A percentile compares a stretch with the other conserved stretches of the same genome.
phyloP scores from a whole-genome alignment of 92 coral and sea anemone species.

The Galaxea fascicularis region DNA sequence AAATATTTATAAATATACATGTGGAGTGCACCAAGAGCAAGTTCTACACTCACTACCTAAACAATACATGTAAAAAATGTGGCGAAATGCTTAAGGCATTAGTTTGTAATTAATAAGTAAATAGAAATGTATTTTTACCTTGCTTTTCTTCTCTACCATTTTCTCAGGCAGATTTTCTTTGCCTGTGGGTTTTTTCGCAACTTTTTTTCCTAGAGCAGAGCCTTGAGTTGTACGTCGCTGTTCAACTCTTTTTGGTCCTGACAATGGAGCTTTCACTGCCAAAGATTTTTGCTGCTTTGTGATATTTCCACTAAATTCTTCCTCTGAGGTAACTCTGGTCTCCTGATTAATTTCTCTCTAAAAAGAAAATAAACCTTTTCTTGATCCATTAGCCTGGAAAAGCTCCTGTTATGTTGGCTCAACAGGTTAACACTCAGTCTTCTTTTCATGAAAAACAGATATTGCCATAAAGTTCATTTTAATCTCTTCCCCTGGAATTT shows the following conservation, averaged over 20 bases:
- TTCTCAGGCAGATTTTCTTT: constrained; percentile 79
- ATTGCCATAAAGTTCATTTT: no score
- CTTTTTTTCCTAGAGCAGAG: constrained; percentile 41
- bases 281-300: constrained; percentile 25
- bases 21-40: no score
- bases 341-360: constrained; percentile 84
- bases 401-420: no score
- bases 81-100: no score
- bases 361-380: neutral
- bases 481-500: no score
- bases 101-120: neutral
- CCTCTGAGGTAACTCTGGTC: constrained; percentile 5
- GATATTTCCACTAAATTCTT: neutral
- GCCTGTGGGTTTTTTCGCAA: constrained; percentile 17
- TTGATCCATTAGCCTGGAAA: no score
- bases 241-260: constrained; percentile 52
- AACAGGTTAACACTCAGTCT: no score
- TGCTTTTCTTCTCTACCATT: constrained; percentile 60
- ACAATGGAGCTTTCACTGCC: constrained; percentile 29
- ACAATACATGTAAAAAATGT: no score
- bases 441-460: no score
- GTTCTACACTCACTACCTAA: no score
- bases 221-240: constrained; percentile 33
- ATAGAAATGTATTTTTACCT: constrained; percentile 53
- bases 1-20: no score